Evolutionary conservation across 2,797 vertebrate genomes (phyloP).

Genomic region (Aplochiton taeniatus): DNA sequence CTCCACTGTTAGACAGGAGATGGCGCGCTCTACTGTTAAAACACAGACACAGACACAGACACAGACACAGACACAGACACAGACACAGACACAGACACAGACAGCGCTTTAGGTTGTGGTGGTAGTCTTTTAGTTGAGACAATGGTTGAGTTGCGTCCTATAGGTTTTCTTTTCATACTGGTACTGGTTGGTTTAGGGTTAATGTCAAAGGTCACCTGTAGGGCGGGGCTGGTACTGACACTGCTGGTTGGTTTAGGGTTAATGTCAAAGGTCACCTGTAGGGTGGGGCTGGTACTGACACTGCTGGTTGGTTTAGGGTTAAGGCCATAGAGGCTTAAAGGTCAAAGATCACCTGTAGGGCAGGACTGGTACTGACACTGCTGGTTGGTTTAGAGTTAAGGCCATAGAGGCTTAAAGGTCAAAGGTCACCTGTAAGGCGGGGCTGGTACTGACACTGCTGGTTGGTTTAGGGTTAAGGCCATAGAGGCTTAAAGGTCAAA

Average conservation of each 20-base stretch:
- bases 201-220: neutral
- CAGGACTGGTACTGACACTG: slow-evolving; percentile 83
- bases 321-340: too few relatives aligned
- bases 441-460: too few relatives aligned
- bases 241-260: slow-evolving; percentile 17
- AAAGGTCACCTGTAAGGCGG: too few relatives aligned
- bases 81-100: neutral
- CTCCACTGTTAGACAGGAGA: slow-evolving; percentile 39
- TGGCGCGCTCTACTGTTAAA: slow-evolving; percentile 47
- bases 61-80: slow-evolving; percentile 12
- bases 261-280: too few relatives aligned
- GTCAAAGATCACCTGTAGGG: neutral
- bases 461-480: too few relatives aligned
- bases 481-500: too few relatives aligned
- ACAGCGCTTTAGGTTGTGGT: too few relatives aligned
- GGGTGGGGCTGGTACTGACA: too few relatives aligned
- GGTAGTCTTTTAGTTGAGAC: neutral
- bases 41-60: neutral
- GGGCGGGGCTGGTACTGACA: slow-evolving; percentile 82
- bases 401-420: too few relatives aligned
- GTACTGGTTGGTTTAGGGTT: neutral
- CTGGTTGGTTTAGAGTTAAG: too few relatives aligned
- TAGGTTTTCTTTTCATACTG: neutral
- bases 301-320: neutral
- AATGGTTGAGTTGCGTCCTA: slow-evolving; percentile 32